Evolutionary conservation across 2,113 vertebrate species (phyloP).

Genomic region (Entelurus aequoreus): DNA sequence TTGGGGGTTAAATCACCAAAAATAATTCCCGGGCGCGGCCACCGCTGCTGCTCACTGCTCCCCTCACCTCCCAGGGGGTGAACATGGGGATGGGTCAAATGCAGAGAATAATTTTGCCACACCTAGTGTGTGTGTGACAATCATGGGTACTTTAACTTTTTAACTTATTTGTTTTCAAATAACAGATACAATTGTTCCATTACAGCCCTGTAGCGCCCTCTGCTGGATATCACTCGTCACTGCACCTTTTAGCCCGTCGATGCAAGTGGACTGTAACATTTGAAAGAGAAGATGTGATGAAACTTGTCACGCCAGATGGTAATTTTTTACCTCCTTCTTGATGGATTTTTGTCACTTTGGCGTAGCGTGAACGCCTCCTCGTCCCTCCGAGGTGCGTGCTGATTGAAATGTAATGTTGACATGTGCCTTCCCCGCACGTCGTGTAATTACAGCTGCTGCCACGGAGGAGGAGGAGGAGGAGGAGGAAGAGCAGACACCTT

Average conservation of each 20-base stretch:
- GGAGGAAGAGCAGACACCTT: conserved; percentile 57
- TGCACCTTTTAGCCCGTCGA: neutral
- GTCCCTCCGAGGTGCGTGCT: conserved; percentile 35
- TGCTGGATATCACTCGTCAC: neutral
- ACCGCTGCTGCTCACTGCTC: too few species aligned
- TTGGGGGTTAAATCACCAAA: too few species aligned
- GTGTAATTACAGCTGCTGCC: conserved; percentile 61
- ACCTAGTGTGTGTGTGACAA: too few species aligned
- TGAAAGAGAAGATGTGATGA: neutral
- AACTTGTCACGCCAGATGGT: conserved; percentile 1
- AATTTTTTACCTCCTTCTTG: conserved; percentile 12
- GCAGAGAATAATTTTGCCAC: too few species aligned
- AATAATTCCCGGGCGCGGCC: too few species aligned
- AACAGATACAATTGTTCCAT: too few species aligned
- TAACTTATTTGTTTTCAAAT: too few species aligned
- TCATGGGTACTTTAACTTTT: too few species aligned
- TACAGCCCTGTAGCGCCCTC: neutral
- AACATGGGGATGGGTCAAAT: too few species aligned
- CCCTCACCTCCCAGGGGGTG: too few species aligned
- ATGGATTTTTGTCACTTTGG: conserved; percentile 11
- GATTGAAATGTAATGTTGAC: conserved; percentile 64
- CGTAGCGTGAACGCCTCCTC: conserved; percentile 35
- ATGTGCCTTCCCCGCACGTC: conserved; percentile 49
- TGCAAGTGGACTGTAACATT: neutral
- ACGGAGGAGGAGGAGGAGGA: conserved; percentile 15